Evolutionary conservation across 2,888 invertebrate genomes (phyloP).

Genomic region (Sceliomorpha sp.): DNA sequence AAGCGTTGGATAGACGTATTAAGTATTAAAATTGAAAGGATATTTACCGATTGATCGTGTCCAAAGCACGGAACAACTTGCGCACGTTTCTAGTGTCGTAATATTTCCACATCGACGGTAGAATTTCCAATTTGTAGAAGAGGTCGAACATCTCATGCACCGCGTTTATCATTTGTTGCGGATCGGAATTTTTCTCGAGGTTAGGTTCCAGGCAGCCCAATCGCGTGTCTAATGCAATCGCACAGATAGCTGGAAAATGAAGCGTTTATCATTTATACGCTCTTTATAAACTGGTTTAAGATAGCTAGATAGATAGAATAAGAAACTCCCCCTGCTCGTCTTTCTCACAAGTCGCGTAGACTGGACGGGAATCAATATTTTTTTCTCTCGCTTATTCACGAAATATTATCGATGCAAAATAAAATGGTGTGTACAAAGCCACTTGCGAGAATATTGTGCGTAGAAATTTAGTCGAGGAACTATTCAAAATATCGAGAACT

Average conservation of each 20-base stretch:
- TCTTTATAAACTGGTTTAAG: too few relatives aligned
- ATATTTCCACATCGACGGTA: conserved; percentile 88
- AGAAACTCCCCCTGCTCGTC: too few relatives aligned
- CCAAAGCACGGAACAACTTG: conserved; percentile 86
- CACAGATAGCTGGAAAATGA: conserved; percentile 85
- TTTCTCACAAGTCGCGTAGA: too few relatives aligned
- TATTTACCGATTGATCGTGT: conserved; percentile 86
- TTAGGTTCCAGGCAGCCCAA: conserved; percentile 86
- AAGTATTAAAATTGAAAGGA: background rate
- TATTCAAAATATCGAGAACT: too few relatives aligned
- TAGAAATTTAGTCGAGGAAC: too few relatives aligned
- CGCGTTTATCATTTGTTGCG: conserved; percentile 88
- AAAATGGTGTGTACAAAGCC: too few relatives aligned
- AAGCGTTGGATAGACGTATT: too few relatives aligned
- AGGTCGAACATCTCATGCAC: conserved; percentile 90
- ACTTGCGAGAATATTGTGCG: background rate
- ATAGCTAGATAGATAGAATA: too few relatives aligned
- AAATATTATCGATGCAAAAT: too few relatives aligned
- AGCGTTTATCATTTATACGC: background rate
- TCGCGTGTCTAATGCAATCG: conserved; percentile 90
- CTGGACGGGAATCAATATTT: too few relatives aligned
- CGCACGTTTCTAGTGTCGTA: conserved; percentile 87
- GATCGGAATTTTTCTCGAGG: conserved; percentile 83
- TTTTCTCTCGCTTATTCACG: too few relatives aligned
- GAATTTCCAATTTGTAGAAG: conserved; percentile 87